These are phyloP conservation scores for Argyrosomus japonicus DNA, from an alignment of 2,113 vertebrate genomes.

Conservation along the genomic window DNA sequence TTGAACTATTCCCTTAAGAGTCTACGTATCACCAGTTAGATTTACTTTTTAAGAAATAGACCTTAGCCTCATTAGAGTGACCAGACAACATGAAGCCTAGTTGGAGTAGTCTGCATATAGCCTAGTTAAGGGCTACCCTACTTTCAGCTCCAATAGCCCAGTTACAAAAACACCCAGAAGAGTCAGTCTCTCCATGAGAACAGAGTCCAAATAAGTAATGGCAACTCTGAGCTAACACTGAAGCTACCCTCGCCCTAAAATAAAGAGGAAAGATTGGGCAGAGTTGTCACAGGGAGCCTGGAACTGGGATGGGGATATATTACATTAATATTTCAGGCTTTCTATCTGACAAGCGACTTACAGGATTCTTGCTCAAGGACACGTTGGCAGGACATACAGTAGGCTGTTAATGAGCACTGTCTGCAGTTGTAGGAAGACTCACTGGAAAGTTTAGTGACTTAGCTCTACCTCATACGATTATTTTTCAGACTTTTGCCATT, in stretches of 20 bases:
- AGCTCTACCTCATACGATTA: background rate
- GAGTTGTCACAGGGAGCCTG: constrained; percentile 46
- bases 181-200: constrained; percentile 66
- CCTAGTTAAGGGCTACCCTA: constrained; percentile 77
- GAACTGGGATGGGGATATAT: constrained; percentile 49
- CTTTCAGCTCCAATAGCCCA: constrained; percentile 77
- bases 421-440: constrained; percentile 17
- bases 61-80: constrained; percentile 62
- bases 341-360: constrained; percentile 58
- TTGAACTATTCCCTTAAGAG: background rate
- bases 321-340: constrained; percentile 67
- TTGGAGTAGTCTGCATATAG: constrained; percentile 55
- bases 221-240: constrained; percentile 70
- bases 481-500: background rate
- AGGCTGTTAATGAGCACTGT: constrained; percentile 50
- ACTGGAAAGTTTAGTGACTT: background rate
- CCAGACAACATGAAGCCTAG: constrained; percentile 46
- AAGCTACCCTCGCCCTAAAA: constrained; percentile 49
- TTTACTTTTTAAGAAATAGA: constrained; percentile 42
- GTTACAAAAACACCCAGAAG: constrained; percentile 74
- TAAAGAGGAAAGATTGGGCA: constrained; percentile 44
- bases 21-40: background rate
- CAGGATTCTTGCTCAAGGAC: constrained; percentile 54
- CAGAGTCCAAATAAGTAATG: constrained; percentile 70
- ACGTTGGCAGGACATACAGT: constrained; percentile 44